These are phyloP conservation scores for Neocrepidodera transversa DNA, from an alignment of 2,888 invertebrate genomes.

Conservation along the genomic window DNA sequence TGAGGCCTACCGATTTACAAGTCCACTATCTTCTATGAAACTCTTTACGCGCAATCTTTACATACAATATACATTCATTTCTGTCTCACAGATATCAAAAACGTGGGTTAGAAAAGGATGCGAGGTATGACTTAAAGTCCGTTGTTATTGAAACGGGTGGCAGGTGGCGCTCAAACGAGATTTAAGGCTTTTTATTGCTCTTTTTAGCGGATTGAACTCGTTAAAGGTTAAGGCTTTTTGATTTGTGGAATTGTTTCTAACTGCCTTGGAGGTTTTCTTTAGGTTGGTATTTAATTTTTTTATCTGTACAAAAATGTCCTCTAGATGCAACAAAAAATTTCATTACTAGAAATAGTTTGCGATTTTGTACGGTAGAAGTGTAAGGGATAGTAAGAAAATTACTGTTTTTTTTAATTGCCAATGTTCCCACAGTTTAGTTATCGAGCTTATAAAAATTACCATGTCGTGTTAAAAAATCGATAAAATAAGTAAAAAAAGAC, in stretches of 20 bases:
- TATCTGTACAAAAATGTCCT: no score
- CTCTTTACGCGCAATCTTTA: slow-evolving; percentile 29
- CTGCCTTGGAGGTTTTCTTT: no score
- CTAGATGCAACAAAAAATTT: no score
- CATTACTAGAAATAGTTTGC: no score
- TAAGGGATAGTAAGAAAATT: no score
- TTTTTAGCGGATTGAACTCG: slow-evolving; percentile 30
- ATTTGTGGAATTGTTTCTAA: slow-evolving; percentile 27
- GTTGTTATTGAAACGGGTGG: slow-evolving; percentile 22
- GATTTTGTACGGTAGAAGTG: no score
- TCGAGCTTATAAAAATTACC: no score
- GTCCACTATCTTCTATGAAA: slow-evolving; percentile 45
- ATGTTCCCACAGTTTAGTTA: no score
- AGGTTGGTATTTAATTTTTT: no score
- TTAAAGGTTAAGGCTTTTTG: slow-evolving; percentile 29
- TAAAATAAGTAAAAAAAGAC: no score
- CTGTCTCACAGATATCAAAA: neutral
- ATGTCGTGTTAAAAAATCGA: no score
- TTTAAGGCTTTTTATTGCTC: slow-evolving; percentile 31
- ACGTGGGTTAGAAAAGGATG: slow-evolving; percentile 16
- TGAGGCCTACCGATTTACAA: slow-evolving; percentile 45
- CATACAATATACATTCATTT: slow-evolving; percentile 14
- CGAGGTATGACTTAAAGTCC: slow-evolving; percentile 18
- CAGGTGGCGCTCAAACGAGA: slow-evolving; percentile 42
- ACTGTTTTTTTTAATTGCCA: no score